Percentiles rank a stretch among this genome's conserved stretches.
These are phyloP conservation scores for Caenorhabditis sp. DNA, from an alignment of 2,888 invertebrate species.

Conservation along the genomic window DNA sequence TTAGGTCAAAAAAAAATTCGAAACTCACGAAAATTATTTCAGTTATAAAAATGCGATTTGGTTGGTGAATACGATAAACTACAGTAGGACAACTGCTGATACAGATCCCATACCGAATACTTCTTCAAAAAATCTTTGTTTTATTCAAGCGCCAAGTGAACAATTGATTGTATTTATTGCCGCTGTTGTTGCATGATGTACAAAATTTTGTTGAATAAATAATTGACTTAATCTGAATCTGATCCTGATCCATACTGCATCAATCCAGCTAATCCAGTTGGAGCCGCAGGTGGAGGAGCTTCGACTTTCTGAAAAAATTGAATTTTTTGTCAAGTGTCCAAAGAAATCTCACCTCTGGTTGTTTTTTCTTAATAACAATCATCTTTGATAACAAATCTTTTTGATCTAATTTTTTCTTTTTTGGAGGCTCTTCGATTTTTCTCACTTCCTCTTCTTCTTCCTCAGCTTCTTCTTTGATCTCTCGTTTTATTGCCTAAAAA, in stretches of 20 bases:
- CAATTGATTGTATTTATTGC: slow-evolving; percentile 31
- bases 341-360: slow-evolving; percentile 29
- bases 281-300: background rate
- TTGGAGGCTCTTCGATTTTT: slow-evolving; percentile 13
- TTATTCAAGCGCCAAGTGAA: slow-evolving; percentile 31
- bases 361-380: slow-evolving; percentile 42
- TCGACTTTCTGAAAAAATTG: background rate
- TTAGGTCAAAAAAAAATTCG: no score
- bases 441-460: slow-evolving; percentile 7
- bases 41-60: slow-evolving; percentile 30
- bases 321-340: background rate
- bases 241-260: slow-evolving; percentile 31
- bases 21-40: background rate
- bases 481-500: slow-evolving; percentile 11
- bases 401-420: slow-evolving; percentile 38
- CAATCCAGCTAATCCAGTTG: slow-evolving; percentile 16
- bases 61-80: slow-evolving; percentile 41
- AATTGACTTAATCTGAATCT: slow-evolving; percentile 26
- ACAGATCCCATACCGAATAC: slow-evolving; percentile 26
- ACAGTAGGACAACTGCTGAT: slow-evolving; percentile 34
- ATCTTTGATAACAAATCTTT: slow-evolving; percentile 47
- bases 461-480: slow-evolving; percentile 15
- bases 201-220: background rate
- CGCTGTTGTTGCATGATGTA: slow-evolving; percentile 14
- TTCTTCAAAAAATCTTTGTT: slow-evolving; percentile 30